Percentiles rank a stretch among this genome's conserved stretches.
Evolutionary conservation across 2,797 vertebrate genomes (phyloP).

Genomic region (Lerista edwardsae): DNA sequence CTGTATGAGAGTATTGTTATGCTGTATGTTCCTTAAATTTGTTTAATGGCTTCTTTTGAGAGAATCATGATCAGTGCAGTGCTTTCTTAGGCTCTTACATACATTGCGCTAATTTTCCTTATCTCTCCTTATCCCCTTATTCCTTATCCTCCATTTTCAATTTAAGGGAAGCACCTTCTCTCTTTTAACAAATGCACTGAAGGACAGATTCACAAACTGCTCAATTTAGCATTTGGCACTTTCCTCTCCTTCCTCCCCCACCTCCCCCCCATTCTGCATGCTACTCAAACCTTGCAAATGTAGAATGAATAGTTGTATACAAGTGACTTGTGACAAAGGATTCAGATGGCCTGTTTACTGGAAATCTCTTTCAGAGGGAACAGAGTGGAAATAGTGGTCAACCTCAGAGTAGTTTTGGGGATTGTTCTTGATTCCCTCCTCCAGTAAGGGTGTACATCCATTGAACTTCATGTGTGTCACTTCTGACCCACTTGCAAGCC

Average conservation of each 20-base stretch:
- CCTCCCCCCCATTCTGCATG: not conserved
- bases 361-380: not conserved
- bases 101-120: not conserved
- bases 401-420: not conserved
- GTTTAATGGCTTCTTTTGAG: not conserved
- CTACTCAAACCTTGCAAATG: conserved; percentile 5
- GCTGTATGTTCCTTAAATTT: not conserved
- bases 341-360: not conserved
- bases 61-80: not conserved
- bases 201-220: not conserved
- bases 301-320: not conserved
- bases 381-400: conserved; percentile 26
- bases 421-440: not conserved
- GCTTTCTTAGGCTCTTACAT: not conserved
- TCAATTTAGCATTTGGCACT: not conserved
- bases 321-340: not conserved
- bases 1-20: not conserved
- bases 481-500: conserved; percentile 9
- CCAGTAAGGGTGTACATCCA: not conserved
- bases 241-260: not conserved
- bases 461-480: not conserved
- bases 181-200: not conserved
- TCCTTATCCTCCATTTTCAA: no score
- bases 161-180: not conserved
- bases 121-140: no score